Percentiles rank a stretch among this genome's conserved stretches.
Conservation (phyloP, 2,888 invertebrate species). For the Tetragnatha montana region DNA sequence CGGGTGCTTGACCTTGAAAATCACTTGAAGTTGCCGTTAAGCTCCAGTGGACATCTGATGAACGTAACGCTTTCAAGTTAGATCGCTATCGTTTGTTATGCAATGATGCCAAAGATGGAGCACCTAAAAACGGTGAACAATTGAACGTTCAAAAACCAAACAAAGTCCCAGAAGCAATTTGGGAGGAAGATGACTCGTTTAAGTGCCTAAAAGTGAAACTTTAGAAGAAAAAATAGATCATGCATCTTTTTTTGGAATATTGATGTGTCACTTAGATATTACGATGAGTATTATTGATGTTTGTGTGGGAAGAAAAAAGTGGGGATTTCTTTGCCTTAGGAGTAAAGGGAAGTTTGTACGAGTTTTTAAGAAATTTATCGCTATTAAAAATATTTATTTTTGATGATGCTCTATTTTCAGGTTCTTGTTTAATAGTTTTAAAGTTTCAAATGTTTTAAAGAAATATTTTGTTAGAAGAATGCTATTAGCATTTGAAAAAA, state of each 20-base stretch:
- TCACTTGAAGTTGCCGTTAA: neutral
- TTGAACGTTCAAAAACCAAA: neutral
- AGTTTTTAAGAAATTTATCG: too few relatives aligned
- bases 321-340: too few relatives aligned
- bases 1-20: conserved; percentile 6
- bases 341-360: too few relatives aligned
- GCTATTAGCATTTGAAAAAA: too few relatives aligned
- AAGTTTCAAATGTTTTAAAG: too few relatives aligned
- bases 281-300: neutral
- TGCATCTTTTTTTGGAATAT: neutral
- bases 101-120: neutral
- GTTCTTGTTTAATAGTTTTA: too few relatives aligned
- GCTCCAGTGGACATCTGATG: neutral
- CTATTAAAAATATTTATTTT: too few relatives aligned
- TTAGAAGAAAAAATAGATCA: neutral
- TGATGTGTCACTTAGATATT: neutral
- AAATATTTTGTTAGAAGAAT: too few relatives aligned
- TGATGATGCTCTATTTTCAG: too few relatives aligned
- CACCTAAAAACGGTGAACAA: neutral
- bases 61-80: neutral
- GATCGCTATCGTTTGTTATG: conserved; percentile 12
- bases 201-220: neutral
- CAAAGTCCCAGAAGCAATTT: neutral
- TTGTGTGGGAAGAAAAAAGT: too few relatives aligned
- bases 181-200: neutral